Evolutionary conservation across 2,888 invertebrate genomes (phyloP).

Genomic region (Eupeodes latifasciatus): DNA sequence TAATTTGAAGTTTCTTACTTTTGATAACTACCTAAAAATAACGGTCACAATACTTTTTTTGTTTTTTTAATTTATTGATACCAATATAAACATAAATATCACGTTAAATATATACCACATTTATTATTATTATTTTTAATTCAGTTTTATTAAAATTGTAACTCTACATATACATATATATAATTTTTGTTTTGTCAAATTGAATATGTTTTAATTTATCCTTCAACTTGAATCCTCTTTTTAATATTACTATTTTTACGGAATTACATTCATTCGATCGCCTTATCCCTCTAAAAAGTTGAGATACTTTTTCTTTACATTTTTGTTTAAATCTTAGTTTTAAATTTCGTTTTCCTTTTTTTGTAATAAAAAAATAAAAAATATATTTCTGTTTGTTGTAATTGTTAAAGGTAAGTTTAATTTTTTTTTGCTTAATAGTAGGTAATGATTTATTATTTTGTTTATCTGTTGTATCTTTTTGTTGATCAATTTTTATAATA

Average conservation of each 20-base stretch:
- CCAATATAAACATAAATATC: constrained; percentile 81
- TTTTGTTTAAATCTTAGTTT: constrained; percentile 68
- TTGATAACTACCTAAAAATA: constrained; percentile 74
- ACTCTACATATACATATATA: constrained; percentile 47
- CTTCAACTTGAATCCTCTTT: constrained; percentile 36
- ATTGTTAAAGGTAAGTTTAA: constrained; percentile 69
- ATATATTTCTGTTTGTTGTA: constrained; percentile 72
- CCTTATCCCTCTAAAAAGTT: constrained; percentile 51
- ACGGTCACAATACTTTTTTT: constrained; percentile 73
- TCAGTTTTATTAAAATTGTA: constrained; percentile 56
- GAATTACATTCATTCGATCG: constrained; percentile 71
- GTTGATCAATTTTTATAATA: constrained; percentile 52
- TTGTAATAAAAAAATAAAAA: constrained; percentile 75
- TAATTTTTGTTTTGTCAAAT: constrained; percentile 52
- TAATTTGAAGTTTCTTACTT: constrained; percentile 58
- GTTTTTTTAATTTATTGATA: constrained; percentile 78
- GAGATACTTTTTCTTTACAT: constrained; percentile 52
- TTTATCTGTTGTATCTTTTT: constrained; percentile 19
- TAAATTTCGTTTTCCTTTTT: constrained; percentile 59
- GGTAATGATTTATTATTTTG: constrained; percentile 45
- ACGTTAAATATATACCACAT: constrained; percentile 79
- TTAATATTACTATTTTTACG: constrained; percentile 58
- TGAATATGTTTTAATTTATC: constrained; percentile 45
- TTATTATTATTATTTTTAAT: constrained; percentile 57
- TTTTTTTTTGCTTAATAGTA: constrained; percentile 59